Conservation (phyloP, 2,797 vertebrate genomes). For the Amazona finschi region DNA sequence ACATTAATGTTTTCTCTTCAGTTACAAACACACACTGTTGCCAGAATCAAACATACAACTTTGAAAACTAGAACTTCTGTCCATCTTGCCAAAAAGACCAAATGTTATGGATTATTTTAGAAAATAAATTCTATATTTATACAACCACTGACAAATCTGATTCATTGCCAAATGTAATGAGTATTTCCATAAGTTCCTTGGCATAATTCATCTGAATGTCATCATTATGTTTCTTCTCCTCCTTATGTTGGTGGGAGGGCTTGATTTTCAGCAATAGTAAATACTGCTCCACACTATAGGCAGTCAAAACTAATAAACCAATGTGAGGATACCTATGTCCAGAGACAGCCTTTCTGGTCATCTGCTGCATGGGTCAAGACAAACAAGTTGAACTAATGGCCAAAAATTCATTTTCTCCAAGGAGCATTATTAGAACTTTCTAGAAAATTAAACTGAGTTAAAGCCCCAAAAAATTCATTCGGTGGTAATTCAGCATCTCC, state of each 20-base stretch:
- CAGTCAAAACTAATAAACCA: not conserved
- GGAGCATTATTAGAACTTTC: not conserved
- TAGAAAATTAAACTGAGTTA: not conserved
- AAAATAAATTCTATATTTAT: not conserved
- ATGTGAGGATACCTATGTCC: not conserved
- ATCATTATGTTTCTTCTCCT: not conserved
- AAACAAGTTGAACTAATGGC: not conserved
- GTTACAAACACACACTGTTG: not conserved
- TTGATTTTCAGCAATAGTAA: not conserved
- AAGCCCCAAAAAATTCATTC: accelerated
- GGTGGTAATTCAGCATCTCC: not conserved
- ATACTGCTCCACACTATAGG: not conserved
- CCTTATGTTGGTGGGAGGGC: not conserved
- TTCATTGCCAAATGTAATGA: not conserved
- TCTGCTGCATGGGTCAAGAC: not conserved
- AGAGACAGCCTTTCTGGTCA: not conserved
- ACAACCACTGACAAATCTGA: not conserved
- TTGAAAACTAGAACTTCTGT: not conserved
- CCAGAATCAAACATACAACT: not conserved
- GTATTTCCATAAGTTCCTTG: not conserved
- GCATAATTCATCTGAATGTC: not conserved
- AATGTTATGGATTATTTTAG: not conserved
- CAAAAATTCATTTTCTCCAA: not conserved
- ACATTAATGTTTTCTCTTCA: not conserved
- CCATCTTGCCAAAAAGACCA: not conserved